Evolutionary conservation across 2,888 invertebrate genomes (phyloP).

Genomic region (Ectemnius continuus): DNA sequence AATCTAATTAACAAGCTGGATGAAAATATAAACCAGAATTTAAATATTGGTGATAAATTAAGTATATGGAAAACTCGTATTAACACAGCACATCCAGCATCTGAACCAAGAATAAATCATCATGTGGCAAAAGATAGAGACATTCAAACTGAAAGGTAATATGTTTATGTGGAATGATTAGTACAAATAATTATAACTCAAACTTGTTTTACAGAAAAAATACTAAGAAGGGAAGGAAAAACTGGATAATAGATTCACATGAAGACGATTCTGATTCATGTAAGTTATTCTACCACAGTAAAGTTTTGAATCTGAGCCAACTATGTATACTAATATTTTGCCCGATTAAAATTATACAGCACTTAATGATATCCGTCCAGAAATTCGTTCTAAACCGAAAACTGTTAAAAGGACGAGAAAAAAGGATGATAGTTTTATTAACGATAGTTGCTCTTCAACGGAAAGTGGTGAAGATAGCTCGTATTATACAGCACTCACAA

Average conservation of each 20-base stretch:
- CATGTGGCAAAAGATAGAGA: conserved; percentile 53
- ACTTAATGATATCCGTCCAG: conserved; percentile 34
- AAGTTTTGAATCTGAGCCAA: no score
- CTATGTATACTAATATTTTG: neutral
- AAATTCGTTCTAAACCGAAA: conserved; percentile 44
- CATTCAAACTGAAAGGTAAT: conserved; percentile 69
- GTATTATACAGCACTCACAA: conserved; percentile 72
- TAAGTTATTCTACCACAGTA: conserved; percentile 39
- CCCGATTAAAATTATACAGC: conserved; percentile 33
- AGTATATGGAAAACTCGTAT: conserved; percentile 79
- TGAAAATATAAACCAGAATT: neutral
- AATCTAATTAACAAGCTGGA: neutral
- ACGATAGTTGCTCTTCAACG: conserved; percentile 61
- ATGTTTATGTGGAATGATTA: conserved; percentile 9
- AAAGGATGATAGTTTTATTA: conserved; percentile 66
- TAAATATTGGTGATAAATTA: conserved; percentile 65
- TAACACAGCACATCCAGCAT: conserved; percentile 55
- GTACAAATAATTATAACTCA: conserved; percentile 17
- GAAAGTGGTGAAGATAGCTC: conserved; percentile 65
- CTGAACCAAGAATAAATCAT: conserved; percentile 63
- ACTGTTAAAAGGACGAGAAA: conserved; percentile 28
- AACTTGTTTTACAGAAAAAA: conserved; percentile 55
- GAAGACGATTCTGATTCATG: conserved; percentile 56
- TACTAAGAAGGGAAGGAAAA: conserved; percentile 38
- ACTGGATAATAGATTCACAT: conserved; percentile 48